phyloP scores from a whole-genome alignment of 2,113 vertebrate genomes.

The Herpailurus yagouaroundi region DNA sequence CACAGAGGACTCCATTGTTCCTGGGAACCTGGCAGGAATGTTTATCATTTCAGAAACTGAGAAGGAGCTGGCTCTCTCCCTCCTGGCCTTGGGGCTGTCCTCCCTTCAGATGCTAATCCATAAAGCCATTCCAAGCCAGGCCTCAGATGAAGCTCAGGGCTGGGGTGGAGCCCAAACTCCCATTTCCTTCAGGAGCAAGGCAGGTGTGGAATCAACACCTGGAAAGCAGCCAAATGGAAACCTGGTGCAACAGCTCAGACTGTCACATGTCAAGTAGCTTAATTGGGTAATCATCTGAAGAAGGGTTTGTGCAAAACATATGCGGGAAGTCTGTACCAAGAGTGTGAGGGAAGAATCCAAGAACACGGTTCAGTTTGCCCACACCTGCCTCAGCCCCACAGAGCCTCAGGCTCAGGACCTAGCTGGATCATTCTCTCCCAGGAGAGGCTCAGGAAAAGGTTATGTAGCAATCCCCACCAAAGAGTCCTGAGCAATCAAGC shows the following conservation, averaged over 20 bases:
- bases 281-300: conserved; percentile 53
- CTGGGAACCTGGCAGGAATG: conserved; percentile 53
- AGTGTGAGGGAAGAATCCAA: neutral
- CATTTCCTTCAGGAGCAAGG: neutral
- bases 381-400: neutral
- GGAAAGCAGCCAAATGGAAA: conserved; percentile 60
- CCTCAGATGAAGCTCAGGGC: conserved; percentile 32
- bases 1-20: conserved; percentile 62
- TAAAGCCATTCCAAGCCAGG: neutral
- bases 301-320: neutral
- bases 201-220: conserved; percentile 51
- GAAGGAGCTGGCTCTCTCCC: conserved; percentile 1
- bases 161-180: neutral
- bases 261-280: conserved; percentile 46
- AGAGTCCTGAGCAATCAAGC: neutral
- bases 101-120: neutral
- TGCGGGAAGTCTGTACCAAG: neutral
- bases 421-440: neutral
- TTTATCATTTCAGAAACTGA: conserved; percentile 63
- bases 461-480: neutral
- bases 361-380: neutral
- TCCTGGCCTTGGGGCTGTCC: neutral
- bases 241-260: conserved; percentile 45
- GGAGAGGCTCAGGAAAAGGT: neutral
- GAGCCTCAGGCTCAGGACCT: neutral